Evolutionary conservation across 2,113 vertebrate genomes (phyloP).

Genomic region (Bos javanicus): DNA sequence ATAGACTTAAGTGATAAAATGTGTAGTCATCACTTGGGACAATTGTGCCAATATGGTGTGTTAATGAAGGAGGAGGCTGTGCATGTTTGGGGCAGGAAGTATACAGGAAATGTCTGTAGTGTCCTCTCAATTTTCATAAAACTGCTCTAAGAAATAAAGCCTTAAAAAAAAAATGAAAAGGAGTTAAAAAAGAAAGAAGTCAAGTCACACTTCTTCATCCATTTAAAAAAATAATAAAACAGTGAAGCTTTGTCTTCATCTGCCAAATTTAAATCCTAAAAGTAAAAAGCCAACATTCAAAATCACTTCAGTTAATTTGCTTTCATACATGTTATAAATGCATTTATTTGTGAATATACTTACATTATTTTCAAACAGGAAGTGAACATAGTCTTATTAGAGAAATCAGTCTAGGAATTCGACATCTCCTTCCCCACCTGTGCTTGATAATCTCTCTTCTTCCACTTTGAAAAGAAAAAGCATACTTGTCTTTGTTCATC

Average conservation of each 20-base stretch:
- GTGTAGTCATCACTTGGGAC: neutral
- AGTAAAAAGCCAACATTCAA: neutral
- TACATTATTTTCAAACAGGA: neutral
- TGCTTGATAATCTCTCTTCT: neutral
- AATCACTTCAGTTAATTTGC: constrained; percentile 23
- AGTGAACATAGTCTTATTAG: constrained; percentile 9
- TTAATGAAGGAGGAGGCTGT: neutral
- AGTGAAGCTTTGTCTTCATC: constrained; percentile 23
- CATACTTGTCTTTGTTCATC: neutral
- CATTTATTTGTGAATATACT: neutral
- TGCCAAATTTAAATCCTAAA: constrained; percentile 44
- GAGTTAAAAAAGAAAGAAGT: neutral
- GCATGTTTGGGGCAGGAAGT: neutral
- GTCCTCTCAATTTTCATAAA: neutral
- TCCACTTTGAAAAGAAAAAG: neutral
- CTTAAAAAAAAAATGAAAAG: neutral
- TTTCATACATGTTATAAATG: neutral
- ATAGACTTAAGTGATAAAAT: neutral
- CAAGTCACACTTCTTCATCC: neutral
- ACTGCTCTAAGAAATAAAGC: neutral
- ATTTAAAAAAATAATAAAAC: constrained; percentile 15
- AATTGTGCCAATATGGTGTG: neutral
- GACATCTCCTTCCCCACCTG: neutral
- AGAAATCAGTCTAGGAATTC: neutral
- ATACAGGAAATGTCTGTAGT: neutral